These are phyloP conservation scores for Calameuta pallipes DNA, from an alignment of 2,888 invertebrate species.

Conservation along the genomic window DNA sequence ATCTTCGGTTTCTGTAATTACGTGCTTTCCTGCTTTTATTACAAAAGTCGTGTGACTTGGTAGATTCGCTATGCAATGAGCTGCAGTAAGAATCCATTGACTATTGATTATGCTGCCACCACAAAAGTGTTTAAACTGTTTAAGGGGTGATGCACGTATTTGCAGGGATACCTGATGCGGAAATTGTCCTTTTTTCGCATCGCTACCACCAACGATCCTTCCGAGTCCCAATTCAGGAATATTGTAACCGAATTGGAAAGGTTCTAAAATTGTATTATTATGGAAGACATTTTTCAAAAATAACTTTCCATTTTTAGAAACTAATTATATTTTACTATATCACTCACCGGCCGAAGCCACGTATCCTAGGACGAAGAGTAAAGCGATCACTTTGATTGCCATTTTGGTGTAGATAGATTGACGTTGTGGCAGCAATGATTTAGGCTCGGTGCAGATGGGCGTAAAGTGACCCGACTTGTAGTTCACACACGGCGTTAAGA, in stretches of 20 bases:
- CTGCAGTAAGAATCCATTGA: constrained; percentile 66
- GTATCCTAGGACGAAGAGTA: constrained; percentile 28
- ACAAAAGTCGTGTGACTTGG: constrained; percentile 49
- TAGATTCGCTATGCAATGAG: constrained; percentile 57
- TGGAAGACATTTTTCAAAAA: background rate
- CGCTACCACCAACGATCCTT: constrained; percentile 43
- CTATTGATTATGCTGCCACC: constrained; percentile 65
- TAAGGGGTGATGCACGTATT: too few relatives aligned
- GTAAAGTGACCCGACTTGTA: too few relatives aligned
- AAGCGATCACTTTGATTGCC: constrained; percentile 33
- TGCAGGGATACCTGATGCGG: constrained; percentile 67
- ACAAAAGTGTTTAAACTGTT: constrained; percentile 63
- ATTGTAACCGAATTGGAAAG: constrained; percentile 28
- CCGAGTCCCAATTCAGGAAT: constrained; percentile 19
- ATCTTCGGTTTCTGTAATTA: constrained; percentile 54
- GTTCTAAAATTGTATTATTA: constrained; percentile 19
- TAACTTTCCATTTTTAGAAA: too few relatives aligned
- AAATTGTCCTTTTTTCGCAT: constrained; percentile 61
- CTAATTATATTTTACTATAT: background rate
- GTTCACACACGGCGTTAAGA: too few relatives aligned
- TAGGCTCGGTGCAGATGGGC: background rate
- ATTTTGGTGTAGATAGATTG: constrained; percentile 20
- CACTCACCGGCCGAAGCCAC: constrained; percentile 39
- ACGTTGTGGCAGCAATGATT: background rate
- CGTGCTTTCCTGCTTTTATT: constrained; percentile 70